A percentile compares a stretch with the other conserved stretches of the same genome.
Conservation (phyloP, 2,113 vertebrate genomes). For the Chionis minor region DNA sequence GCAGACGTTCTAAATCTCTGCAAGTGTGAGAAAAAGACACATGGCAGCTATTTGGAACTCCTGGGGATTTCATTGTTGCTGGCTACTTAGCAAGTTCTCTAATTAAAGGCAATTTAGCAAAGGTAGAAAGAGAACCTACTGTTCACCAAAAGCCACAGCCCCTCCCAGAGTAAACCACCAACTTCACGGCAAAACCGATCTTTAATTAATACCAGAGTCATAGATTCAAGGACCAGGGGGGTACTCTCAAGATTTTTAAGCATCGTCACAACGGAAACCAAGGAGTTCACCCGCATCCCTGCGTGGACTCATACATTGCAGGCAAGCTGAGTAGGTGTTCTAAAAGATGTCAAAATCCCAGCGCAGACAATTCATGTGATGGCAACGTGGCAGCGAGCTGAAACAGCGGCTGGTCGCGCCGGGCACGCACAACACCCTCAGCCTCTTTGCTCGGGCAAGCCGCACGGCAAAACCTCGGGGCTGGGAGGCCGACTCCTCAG, state of each 20-base stretch:
- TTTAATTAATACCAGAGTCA: background rate
- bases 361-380: background rate
- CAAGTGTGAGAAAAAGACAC: constrained; percentile 45
- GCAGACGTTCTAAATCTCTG: background rate
- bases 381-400: background rate
- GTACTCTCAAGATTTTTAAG: background rate
- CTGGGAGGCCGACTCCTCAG: background rate
- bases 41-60: constrained; percentile 35
- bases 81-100: background rate
- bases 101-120: constrained; percentile 48
- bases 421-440: background rate
- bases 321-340: background rate
- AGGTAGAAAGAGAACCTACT: constrained; percentile 26
- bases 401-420: accelerated
- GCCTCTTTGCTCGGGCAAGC: accelerated
- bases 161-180: background rate
- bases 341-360: background rate
- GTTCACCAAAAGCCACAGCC: background rate
- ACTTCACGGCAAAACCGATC: background rate
- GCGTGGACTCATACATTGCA: accelerated
- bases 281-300: background rate
- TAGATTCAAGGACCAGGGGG: background rate
- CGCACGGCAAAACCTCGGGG: accelerated
- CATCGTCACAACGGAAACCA: background rate
- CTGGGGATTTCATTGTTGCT: background rate